Percentiles rank a stretch among this genome's conserved stretches.
These are phyloP conservation scores for Scaeva pyrastri DNA, from an alignment of 2,888 invertebrate genomes.

Conservation along the genomic window DNA sequence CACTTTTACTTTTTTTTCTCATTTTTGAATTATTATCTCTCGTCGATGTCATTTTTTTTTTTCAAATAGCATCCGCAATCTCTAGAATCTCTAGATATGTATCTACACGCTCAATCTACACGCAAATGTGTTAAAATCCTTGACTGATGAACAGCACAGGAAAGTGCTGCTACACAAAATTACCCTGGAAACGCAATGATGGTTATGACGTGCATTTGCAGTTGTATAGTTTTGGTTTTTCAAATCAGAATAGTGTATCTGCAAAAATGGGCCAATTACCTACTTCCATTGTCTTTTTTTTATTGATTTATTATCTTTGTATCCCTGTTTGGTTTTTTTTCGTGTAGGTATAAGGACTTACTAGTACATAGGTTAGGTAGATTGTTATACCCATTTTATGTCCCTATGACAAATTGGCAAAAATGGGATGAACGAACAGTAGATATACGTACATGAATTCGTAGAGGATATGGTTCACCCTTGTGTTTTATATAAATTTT, in stretches of 20 bases:
- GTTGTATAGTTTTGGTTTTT: constrained; percentile 12
- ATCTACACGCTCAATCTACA: constrained; percentile 14
- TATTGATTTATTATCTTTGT: constrained; percentile 62
- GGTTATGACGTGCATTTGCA: constrained; percentile 32
- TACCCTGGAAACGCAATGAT: constrained; percentile 50
- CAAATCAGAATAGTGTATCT: constrained; percentile 51
- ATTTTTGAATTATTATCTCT: constrained; percentile 20
- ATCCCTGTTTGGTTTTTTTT: constrained; percentile 4
- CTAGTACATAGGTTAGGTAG: too few relatives aligned
- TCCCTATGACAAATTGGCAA: constrained; percentile 68
- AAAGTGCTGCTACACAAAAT: constrained; percentile 61
- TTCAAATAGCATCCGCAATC: constrained; percentile 8
- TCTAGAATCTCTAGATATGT: neutral
- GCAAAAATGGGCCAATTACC: constrained; percentile 69
- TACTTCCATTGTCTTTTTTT: constrained; percentile 39
- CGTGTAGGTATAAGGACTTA: neutral
- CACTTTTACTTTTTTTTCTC: constrained; percentile 3
- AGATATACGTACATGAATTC: constrained; percentile 5
- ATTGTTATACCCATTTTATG: constrained; percentile 19
- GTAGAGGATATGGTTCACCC: constrained; percentile 44
- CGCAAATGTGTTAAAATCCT: constrained; percentile 64
- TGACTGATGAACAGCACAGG: constrained; percentile 61
- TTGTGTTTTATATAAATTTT: constrained; percentile 3
- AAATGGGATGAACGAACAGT: neutral
- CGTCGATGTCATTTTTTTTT: constrained; percentile 4